Evolutionary conservation across 2,888 invertebrate genomes (phyloP).

Genomic region (Cryptus viduatorius): DNA sequence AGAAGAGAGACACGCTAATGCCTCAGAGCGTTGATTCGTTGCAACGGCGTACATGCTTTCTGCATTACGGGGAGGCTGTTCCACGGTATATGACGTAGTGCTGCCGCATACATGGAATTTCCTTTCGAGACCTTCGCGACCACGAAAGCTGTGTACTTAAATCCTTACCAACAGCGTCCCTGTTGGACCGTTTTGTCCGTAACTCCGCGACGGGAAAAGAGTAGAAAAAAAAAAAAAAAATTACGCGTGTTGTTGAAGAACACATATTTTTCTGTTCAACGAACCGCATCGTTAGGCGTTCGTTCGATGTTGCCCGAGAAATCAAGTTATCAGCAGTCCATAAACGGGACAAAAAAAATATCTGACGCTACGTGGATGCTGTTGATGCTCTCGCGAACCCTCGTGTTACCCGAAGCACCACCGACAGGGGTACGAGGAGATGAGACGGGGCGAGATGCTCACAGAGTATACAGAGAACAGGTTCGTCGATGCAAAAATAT

Average conservation of each 20-base stretch:
- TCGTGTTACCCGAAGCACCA: constrained; percentile 45
- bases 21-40: constrained; percentile 73
- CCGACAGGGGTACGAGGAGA: constrained; percentile 14
- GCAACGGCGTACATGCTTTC: constrained; percentile 76
- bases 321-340: constrained; percentile 58
- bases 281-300: constrained; percentile 53
- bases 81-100: not conserved
- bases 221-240: constrained; percentile 22
- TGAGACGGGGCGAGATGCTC: not conserved
- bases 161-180: not conserved
- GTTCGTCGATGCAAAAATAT: constrained; percentile 64
- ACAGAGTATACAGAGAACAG: constrained; percentile 39
- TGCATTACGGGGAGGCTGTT: constrained; percentile 74
- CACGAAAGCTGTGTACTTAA: not conserved
- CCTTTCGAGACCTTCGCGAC: not conserved
- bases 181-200: not conserved
- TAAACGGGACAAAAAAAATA: constrained; percentile 47
- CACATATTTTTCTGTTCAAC: constrained; percentile 58
- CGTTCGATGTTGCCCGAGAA: constrained; percentile 29
- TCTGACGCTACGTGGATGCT: constrained; percentile 18
- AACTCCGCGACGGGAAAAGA: not conserved
- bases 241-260: constrained; percentile 4
- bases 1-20: constrained; percentile 63
- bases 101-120: not conserved
- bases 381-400: constrained; percentile 44